These are phyloP conservation scores for Sciurus vulgaris DNA, from an alignment of 2,797 vertebrate genomes.

Conservation along the genomic window DNA sequence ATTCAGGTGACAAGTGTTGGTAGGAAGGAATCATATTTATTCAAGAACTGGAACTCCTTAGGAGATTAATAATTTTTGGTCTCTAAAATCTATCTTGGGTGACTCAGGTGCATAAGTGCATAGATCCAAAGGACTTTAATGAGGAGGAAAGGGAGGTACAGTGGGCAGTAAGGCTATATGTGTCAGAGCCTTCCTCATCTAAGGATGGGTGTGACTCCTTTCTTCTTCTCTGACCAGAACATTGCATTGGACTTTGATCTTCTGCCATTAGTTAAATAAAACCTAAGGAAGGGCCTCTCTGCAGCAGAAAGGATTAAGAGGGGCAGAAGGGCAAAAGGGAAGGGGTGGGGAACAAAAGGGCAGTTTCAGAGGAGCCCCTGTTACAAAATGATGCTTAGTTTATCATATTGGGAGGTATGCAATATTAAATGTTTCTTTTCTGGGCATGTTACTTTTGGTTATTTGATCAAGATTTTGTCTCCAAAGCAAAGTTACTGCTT, in stretches of 20 bases:
- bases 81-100: neutral
- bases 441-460: neutral
- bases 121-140: neutral
- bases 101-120: neutral
- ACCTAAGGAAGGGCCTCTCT: neutral
- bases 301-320: neutral
- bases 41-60: too few relatives aligned
- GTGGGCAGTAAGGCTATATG: neutral
- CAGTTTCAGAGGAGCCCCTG: neutral
- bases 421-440: neutral
- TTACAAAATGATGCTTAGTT: neutral
- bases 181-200: neutral
- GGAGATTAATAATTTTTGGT: too few relatives aligned
- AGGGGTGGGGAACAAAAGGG: neutral
- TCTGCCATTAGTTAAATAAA: neutral
- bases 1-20: too few relatives aligned
- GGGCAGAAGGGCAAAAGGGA: neutral
- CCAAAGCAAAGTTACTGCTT: neutral
- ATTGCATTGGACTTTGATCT: neutral
- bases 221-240: neutral
- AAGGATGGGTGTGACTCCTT: neutral
- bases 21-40: too few relatives aligned
- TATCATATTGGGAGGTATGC: neutral
- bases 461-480: neutral
- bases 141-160: neutral